A percentile compares a stretch with the other conserved stretches of the same genome.
Conservation (phyloP, 2,797 vertebrate species). For the Gephyroberyx darwinii region DNA sequence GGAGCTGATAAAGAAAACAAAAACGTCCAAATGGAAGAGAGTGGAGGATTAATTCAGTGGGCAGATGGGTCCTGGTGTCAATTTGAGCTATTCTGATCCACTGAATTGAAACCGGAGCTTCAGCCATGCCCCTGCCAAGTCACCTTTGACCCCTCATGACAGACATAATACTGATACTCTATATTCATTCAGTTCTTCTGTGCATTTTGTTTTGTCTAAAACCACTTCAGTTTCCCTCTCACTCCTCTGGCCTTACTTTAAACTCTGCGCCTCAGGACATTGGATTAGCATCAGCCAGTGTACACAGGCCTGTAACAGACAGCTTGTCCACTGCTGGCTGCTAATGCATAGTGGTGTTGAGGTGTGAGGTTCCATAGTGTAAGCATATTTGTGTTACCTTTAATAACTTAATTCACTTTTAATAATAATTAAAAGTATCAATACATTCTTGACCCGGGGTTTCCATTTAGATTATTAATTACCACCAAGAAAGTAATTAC, state of each 20-base stretch:
- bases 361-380: conserved; percentile 25
- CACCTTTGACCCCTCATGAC: conserved; percentile 78
- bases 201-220: conserved; percentile 71
- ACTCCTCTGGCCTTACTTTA: conserved; percentile 66
- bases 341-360: conserved; percentile 30
- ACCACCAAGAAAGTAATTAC: conserved; percentile 64
- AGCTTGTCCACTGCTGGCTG: conserved; percentile 43
- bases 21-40: conserved; percentile 78
- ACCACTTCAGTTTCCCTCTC: conserved; percentile 60
- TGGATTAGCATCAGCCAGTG: conserved; percentile 65
- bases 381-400: conserved; percentile 41
- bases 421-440: conserved; percentile 58
- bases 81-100: conserved; percentile 84
- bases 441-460: conserved; percentile 69
- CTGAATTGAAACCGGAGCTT: conserved; percentile 79
- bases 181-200: conserved; percentile 72
- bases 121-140: conserved; percentile 75
- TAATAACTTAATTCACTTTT: conserved; percentile 24
- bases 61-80: conserved; percentile 84
- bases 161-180: conserved; percentile 73
- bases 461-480: conserved; percentile 73
- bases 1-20: conserved; percentile 81
- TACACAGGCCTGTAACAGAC: conserved; percentile 58
- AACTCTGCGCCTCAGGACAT: conserved; percentile 69
- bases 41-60: conserved; percentile 82